These are phyloP conservation scores for Pleuronectes platessa DNA, from an alignment of 2,113 vertebrate genomes.

Conservation along the genomic window DNA sequence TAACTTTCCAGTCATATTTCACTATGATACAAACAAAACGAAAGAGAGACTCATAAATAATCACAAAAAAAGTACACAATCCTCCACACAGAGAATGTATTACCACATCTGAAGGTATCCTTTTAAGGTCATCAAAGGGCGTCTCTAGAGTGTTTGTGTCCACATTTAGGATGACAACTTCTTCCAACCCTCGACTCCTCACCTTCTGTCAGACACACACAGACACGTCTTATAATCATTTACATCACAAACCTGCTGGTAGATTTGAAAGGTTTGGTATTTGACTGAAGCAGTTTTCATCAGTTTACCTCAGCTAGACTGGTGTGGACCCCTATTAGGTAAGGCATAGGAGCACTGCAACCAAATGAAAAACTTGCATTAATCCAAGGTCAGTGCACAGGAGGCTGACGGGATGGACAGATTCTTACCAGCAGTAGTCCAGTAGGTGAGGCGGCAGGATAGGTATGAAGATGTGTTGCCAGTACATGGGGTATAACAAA, in stretches of 20 bases:
- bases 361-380: neutral
- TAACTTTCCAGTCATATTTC: neutral
- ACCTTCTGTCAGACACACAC: conserved; percentile 79
- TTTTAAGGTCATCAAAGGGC: conserved; percentile 87
- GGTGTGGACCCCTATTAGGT: conserved; percentile 90
- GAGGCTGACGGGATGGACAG: neutral
- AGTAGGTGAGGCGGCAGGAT: conserved; percentile 90
- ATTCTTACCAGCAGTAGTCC: conserved; percentile 90
- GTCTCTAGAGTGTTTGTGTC: conserved; percentile 90
- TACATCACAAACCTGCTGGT: neutral
- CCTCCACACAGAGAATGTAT: conserved; percentile 23
- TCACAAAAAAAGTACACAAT: conserved; percentile 10
- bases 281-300: neutral
- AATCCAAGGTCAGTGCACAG: neutral
- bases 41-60: neutral
- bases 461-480: conserved; percentile 94
- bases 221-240: neutral
- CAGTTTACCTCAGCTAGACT: conserved; percentile 87
- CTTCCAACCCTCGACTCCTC: conserved; percentile 85
- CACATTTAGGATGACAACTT: conserved; percentile 91
- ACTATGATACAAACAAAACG: neutral
- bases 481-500: conserved; percentile 90
- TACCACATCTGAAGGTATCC: conserved; percentile 89
- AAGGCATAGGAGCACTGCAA: conserved; percentile 91
- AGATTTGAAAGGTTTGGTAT: neutral